Conservation (phyloP, 2,888 invertebrate genomes). For the Mythimna impura region DNA sequence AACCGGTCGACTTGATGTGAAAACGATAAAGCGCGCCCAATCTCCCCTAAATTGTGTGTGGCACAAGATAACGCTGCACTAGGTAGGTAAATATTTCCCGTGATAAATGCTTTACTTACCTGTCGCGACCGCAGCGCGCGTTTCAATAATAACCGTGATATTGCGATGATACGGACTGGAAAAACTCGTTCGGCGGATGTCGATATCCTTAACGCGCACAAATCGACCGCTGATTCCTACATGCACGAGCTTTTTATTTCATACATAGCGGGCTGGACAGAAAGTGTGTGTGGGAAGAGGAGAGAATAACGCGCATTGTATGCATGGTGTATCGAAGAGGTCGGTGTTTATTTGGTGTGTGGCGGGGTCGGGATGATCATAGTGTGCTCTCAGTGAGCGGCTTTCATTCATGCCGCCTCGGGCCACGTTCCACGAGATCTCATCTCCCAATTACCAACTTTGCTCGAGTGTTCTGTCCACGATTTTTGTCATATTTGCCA, state of each 20-base stretch:
- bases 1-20: constrained; percentile 61
- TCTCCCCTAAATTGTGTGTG: constrained; percentile 78
- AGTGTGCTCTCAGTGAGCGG: constrained; percentile 85
- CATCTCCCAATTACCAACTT: constrained; percentile 89
- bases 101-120: constrained; percentile 89
- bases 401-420: constrained; percentile 90
- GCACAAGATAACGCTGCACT: constrained; percentile 76
- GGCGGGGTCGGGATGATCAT: constrained; percentile 73
- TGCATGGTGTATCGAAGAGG: constrained; percentile 42
- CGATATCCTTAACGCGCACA: constrained; percentile 88
- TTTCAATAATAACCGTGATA: constrained; percentile 90
- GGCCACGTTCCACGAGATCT: constrained; percentile 89
- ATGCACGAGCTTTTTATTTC: constrained; percentile 46
- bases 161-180: constrained; percentile 90
- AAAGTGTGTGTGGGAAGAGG: not conserved
- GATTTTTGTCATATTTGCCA: constrained; percentile 86
- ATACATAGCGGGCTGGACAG: constrained; percentile 68
- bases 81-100: constrained; percentile 84
- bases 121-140: constrained; percentile 88
- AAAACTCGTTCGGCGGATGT: constrained; percentile 90
- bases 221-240: constrained; percentile 67
- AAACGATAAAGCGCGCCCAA: constrained; percentile 70
- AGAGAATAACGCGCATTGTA: constrained; percentile 70
- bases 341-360: constrained; percentile 72
- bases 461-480: constrained; percentile 80